phyloP scores from a whole-genome alignment of 2,888 invertebrate genomes.

The Hypsopygia costalis region DNA sequence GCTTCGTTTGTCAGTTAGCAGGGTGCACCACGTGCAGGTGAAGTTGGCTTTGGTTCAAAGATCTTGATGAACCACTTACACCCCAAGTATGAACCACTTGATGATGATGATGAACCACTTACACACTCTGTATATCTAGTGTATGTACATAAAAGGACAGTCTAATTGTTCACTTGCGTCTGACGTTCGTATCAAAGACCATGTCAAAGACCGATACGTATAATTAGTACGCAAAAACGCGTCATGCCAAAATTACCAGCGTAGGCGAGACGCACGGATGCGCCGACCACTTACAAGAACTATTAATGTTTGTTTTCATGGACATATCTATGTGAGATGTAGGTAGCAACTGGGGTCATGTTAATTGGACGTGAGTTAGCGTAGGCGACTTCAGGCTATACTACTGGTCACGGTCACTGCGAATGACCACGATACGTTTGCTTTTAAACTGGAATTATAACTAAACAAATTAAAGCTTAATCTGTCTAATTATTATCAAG shows the following conservation, averaged over 20 bases:
- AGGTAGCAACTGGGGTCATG: slow-evolving; percentile 30
- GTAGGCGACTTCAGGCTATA: slow-evolving; percentile 55
- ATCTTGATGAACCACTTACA: too few species aligned
- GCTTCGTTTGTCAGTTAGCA: too few species aligned
- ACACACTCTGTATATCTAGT: too few species aligned
- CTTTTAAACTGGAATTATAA: background rate
- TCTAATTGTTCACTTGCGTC: too few species aligned
- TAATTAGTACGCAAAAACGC: slow-evolving; percentile 70
- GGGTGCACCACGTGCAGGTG: too few species aligned
- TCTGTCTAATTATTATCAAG: background rate
- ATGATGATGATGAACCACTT: too few species aligned
- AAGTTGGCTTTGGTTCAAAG: too few species aligned
- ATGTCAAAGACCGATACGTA: slow-evolving; percentile 73
- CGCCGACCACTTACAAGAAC: slow-evolving; percentile 33
- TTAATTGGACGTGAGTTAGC: slow-evolving; percentile 33
- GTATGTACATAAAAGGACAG: too few species aligned
- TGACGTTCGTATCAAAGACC: too few species aligned
- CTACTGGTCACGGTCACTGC: slow-evolving; percentile 40
- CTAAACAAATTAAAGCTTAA: background rate
- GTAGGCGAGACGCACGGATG: slow-evolving; percentile 51
- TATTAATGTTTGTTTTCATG: slow-evolving; percentile 25
- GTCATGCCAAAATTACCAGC: slow-evolving; percentile 40
- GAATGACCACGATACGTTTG: slow-evolving; percentile 25
- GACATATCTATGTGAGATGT: slow-evolving; percentile 19
- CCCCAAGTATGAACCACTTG: too few species aligned